Evolutionary conservation across 2,797 vertebrate genomes (phyloP), one percentile per base, ranked within the genome.

Genomic region (Cuculus canorus): DNA sequence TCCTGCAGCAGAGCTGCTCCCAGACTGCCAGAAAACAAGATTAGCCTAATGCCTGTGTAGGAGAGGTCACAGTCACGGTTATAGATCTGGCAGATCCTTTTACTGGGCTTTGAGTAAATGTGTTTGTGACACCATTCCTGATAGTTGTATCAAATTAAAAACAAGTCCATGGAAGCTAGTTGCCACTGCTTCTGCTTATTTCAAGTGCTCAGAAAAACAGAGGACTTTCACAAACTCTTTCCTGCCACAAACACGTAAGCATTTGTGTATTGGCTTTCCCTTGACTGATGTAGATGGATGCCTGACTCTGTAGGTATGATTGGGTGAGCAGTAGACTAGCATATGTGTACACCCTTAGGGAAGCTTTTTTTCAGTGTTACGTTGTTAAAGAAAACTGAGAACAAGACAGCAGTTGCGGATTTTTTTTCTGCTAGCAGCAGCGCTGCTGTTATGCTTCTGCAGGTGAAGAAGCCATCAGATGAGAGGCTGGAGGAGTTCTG

Each of bases 401-500:
- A 22, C 6, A 19, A 45, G 10, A 8, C 3, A 19, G 16, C 3
- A 11, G 25, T 21, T n/a, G 14, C 22, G 39, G 4, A 3, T 7
- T 41, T 53, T 69, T 28, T 7, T 41, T 56, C 23, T 59, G 63
- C 59, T 52, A 77, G 19, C 4, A 39, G 3, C 6, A 60, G 12
- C 3, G 2, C 21, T 8, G 4, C 23, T 87, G 4, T 85, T 85
- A 80, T 68, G 13, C 11, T 75, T 95, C 70, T 35, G 11, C 82
- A 99, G 99, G 96, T 99, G 83, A 98, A 97, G 88, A 98, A 98
- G 77, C 99, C 99, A 6, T 94, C 97, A 0, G 99, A 99, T 27
- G 98, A 99, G 32, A 98, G 98, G 56, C 94, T 99, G 75, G 98
- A 99, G 24, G 80, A 98, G 52, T 99, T 99, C 95, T 99, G 99